phyloP scores from a whole-genome alignment of 2,113 vertebrate species.

The Columba livia region DNA sequence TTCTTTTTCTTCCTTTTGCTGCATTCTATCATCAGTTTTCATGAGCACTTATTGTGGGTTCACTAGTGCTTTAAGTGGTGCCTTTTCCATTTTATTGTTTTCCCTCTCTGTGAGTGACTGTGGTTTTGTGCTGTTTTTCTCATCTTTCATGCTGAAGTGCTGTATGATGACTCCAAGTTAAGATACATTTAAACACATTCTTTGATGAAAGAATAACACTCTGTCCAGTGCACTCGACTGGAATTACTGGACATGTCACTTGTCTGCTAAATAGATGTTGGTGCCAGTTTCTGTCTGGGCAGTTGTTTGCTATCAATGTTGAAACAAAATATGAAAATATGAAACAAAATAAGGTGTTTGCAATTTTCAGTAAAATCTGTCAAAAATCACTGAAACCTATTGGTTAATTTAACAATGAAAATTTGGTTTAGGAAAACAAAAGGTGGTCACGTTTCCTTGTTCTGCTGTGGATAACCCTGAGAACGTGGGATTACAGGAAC shows the following conservation, averaged over 20 bases:
- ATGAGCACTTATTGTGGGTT: neutral
- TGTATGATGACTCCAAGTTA: constrained; percentile 26
- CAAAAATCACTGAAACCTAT: no score
- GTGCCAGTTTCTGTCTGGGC: constrained; percentile 44
- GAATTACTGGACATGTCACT: constrained; percentile 27
- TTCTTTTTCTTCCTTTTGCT: neutral
- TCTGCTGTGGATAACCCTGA: no score
- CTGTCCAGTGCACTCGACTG: constrained; percentile 18
- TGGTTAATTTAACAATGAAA: no score
- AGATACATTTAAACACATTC: constrained; percentile 18
- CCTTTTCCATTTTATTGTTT: neutral
- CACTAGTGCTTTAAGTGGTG: neutral
- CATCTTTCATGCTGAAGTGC: constrained; percentile 5
- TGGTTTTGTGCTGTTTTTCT: neutral
- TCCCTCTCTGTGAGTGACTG: neutral
- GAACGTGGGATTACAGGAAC: no score
- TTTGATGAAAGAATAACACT: constrained; percentile 54
- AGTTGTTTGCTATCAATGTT: neutral
- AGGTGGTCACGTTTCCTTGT: no score
- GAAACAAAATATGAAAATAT: neutral
- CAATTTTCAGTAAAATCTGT: no score
- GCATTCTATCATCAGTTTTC: neutral
- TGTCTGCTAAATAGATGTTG: constrained; percentile 5
- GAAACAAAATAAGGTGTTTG: no score
- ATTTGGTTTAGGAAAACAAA: no score